phyloP scores from a whole-genome alignment of 2,797 vertebrate species.

The Hoplostethus atlanticus region DNA sequence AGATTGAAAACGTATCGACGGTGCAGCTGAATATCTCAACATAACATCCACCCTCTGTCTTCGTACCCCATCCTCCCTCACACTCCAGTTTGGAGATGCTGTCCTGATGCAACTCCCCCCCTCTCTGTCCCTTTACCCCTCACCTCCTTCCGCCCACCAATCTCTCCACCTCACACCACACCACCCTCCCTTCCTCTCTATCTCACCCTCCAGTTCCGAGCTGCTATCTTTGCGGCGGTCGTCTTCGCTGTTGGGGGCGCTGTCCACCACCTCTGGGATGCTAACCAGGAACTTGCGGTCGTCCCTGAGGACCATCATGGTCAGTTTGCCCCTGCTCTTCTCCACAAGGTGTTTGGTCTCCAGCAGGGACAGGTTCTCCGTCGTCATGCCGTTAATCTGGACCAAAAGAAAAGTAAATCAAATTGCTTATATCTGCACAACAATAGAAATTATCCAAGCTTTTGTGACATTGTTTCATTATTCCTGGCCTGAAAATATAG shows the following conservation, averaged over 20 bases:
- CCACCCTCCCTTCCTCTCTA: neutral
- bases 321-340: slow-evolving; percentile 90
- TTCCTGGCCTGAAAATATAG: neutral
- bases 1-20: neutral
- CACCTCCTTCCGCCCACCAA: neutral
- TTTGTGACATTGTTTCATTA: neutral
- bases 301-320: slow-evolving; percentile 91
- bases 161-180: neutral
- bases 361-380: slow-evolving; percentile 92
- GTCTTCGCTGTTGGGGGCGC: slow-evolving; percentile 85
- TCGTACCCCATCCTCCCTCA: too few relatives aligned
- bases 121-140: too few relatives aligned
- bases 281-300: slow-evolving; percentile 91
- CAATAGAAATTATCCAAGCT: neutral
- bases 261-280: slow-evolving; percentile 90
- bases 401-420: neutral
- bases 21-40: neutral
- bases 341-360: slow-evolving; percentile 95
- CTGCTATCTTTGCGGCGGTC: slow-evolving; percentile 80
- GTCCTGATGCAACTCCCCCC: too few relatives aligned
- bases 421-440: neutral
- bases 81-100: too few relatives aligned
- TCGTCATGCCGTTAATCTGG: slow-evolving; percentile 96
- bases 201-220: slow-evolving; percentile 91
- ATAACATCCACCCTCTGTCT: neutral